Percentiles rank a stretch among this genome's conserved stretches.
Evolutionary conservation across 2,113 vertebrate genomes (phyloP).

Genomic region (Dermatemys mawii): DNA sequence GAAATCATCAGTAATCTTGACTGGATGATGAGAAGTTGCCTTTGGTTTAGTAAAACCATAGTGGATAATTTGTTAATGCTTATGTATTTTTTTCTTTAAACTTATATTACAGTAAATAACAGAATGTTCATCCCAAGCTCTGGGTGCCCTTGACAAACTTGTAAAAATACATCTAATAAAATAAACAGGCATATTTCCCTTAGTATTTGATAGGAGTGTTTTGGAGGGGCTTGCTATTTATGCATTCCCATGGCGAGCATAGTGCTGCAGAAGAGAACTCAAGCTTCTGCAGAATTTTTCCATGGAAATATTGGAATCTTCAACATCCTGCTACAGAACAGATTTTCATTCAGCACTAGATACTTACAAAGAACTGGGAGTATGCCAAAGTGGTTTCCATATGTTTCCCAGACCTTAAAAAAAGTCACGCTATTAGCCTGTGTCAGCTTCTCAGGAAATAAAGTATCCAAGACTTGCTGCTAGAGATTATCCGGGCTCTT

Average conservation of each 20-base stretch:
- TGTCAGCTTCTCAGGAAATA: conserved; percentile 23
- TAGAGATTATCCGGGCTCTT: conserved; percentile 5
- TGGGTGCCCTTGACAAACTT: background rate
- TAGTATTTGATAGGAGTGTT: background rate
- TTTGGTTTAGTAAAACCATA: background rate
- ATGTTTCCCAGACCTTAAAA: conserved; percentile 24
- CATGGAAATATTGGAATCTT: background rate
- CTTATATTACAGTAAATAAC: background rate
- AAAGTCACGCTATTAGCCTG: background rate
- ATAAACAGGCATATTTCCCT: background rate
- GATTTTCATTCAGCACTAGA: conserved; percentile 9
- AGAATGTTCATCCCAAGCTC: background rate
- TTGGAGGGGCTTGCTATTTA: background rate
- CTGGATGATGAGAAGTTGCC: background rate
- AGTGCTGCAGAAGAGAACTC: background rate
- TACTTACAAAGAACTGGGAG: background rate
- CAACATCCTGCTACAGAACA: background rate
- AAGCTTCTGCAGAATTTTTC: background rate
- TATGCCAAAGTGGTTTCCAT: conserved; percentile 35
- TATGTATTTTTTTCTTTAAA: fast-evolving
- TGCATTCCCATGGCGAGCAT: background rate
- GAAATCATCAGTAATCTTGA: background rate
- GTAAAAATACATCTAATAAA: background rate
- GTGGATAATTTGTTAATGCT: background rate
- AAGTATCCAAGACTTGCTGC: background rate